These are phyloP conservation scores for Drosophila mettleri DNA, from an alignment of 2,888 invertebrate species.

Conservation along the genomic window DNA sequence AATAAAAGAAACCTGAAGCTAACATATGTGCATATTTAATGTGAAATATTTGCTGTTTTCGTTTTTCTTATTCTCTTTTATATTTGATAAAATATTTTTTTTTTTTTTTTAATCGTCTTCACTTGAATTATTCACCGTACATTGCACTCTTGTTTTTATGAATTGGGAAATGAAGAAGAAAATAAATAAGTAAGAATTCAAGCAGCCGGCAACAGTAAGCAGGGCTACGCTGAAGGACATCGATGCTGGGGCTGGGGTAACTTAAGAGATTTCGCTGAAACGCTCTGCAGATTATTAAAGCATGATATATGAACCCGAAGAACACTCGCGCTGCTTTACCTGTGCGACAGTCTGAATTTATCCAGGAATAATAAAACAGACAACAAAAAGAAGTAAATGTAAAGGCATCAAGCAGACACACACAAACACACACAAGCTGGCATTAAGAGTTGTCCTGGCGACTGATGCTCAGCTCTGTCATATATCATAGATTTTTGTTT, in stretches of 20 bases:
- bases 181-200: neutral
- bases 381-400: constrained; percentile 10
- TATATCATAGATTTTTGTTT: constrained; percentile 65
- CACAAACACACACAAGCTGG: constrained; percentile 14
- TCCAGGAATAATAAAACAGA: constrained; percentile 26
- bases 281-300: constrained; percentile 48
- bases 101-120: constrained; percentile 10
- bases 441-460: constrained; percentile 53
- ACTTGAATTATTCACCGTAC: constrained; percentile 28
- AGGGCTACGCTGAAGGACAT: neutral
- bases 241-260: neutral
- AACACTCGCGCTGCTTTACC: constrained; percentile 25
- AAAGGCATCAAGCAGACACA: constrained; percentile 16
- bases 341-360: constrained; percentile 27
- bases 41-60: neutral
- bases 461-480: constrained; percentile 64
- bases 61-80: neutral
- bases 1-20: neutral
- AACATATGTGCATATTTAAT: constrained; percentile 5
- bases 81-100: neutral
- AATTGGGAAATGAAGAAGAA: neutral
- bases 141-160: constrained; percentile 36
- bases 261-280: constrained; percentile 38
- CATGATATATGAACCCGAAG: constrained; percentile 52
- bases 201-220: neutral